Evolutionary conservation across 1,140 invertebrate genomes (phyloP).

Genomic region (Meloidogyne chitwoodi): DNA sequence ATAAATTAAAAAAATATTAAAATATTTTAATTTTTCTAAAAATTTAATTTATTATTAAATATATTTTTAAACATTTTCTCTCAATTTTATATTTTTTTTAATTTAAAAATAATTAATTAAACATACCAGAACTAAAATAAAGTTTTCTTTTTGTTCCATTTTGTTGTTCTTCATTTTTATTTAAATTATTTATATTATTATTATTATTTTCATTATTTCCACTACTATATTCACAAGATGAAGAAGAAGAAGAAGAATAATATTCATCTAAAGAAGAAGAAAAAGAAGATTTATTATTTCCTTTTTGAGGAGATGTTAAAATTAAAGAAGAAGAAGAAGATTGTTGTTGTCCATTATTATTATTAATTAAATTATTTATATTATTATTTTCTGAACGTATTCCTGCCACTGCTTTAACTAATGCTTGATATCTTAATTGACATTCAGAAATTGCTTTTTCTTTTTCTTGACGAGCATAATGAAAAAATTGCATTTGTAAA

Average conservation of each 20-base stretch:
- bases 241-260: background rate
- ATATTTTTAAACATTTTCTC: too few species aligned
- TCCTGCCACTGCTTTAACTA: slow-evolving; percentile 15
- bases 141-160: slow-evolving; percentile 32
- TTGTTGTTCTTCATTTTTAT: slow-evolving; percentile 3
- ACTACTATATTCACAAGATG: background rate
- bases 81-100: too few species aligned
- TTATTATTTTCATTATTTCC: background rate
- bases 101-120: background rate
- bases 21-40: too few species aligned
- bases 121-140: slow-evolving; percentile 45
- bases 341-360: too few species aligned
- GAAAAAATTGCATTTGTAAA: slow-evolving; percentile 50
- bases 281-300: too few species aligned
- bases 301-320: too few species aligned
- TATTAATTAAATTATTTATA: too few species aligned
- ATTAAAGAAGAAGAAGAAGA: too few species aligned
- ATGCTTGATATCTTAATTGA: slow-evolving; percentile 32
- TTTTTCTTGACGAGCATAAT: slow-evolving; percentile 49
- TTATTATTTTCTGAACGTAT: background rate
- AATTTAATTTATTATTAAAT: too few species aligned
- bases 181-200: background rate
- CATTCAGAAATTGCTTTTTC: slow-evolving; percentile 16
- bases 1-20: too few species aligned
- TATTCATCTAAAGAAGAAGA: background rate